Percentiles rank a stretch among this genome's conserved stretches.
phyloP scores from a whole-genome alignment of 2,797 vertebrate species.

The Pteropus rufus region DNA sequence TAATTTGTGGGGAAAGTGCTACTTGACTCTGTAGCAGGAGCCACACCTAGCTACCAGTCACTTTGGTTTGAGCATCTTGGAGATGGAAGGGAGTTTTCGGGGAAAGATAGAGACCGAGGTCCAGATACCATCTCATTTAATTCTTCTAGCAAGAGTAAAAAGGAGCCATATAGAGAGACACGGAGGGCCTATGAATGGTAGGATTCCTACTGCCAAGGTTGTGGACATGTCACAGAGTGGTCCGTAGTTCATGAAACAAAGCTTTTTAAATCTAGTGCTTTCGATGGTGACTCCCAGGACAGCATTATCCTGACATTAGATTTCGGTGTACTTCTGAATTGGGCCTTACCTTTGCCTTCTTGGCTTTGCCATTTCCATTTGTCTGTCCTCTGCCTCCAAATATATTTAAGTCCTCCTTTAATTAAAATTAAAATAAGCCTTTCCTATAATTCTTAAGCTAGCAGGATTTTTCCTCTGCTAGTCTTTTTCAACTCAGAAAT shows the following conservation, averaged over 20 bases:
- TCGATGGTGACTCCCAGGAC: not conserved
- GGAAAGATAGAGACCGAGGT: not conserved
- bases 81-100: not conserved
- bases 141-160: not conserved
- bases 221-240: not conserved
- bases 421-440: not conserved
- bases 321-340: not conserved
- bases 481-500: conserved; percentile 1
- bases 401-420: not conserved
- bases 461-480: not conserved
- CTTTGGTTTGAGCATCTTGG: not conserved
- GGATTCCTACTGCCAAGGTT: not conserved
- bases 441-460: not conserved
- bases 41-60: not conserved
- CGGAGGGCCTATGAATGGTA: not conserved
- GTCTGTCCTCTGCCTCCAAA: not conserved
- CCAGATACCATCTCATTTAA: not conserved
- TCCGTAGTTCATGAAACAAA: not conserved
- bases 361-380: not conserved
- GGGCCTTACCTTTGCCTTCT: not conserved
- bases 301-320: not conserved
- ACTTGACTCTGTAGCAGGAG: not conserved
- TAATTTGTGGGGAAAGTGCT: not conserved
- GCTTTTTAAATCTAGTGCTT: not conserved
- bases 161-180: not conserved